Percentiles rank a stretch among this genome's conserved stretches.
Conservation (phyloP, 2,113 vertebrate species). For the Notechis scutatus region DNA sequence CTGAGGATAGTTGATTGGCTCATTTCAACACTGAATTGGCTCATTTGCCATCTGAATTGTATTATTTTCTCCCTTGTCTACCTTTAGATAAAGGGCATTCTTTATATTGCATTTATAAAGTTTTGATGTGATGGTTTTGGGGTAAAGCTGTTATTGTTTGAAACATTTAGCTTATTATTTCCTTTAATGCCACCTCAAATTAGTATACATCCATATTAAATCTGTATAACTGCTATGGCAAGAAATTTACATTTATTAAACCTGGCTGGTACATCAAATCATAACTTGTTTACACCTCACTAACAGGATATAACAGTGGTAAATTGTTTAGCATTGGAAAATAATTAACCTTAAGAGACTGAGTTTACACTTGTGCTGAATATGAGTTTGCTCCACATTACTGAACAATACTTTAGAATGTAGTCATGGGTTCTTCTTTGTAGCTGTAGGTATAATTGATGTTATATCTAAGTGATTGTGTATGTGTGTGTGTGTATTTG, state of each 20-base stretch:
- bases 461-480: neutral
- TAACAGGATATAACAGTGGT: slow-evolving; percentile 16
- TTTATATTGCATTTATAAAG: neutral
- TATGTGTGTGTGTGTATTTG: neutral
- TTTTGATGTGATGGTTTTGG: neutral
- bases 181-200: neutral
- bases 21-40: neutral
- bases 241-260: slow-evolving; percentile 20
- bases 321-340: slow-evolving; percentile 23
- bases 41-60: neutral
- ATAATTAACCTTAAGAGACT: slow-evolving; percentile 21
- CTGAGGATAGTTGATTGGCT: neutral
- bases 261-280: slow-evolving; percentile 15
- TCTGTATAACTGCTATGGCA: neutral
- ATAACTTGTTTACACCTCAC: slow-evolving; percentile 21
- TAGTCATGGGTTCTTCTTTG: neutral
- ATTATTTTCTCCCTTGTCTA: neutral
- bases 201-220: slow-evolving; percentile 14
- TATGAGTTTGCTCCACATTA: neutral
- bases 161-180: neutral
- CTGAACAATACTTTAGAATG: neutral
- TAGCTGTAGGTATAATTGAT: neutral
- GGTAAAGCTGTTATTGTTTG: neutral
- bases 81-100: neutral
- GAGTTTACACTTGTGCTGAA: slow-evolving; percentile 3